These are phyloP conservation scores for Caretta caretta DNA, from an alignment of 2,113 vertebrate genomes.

Conservation along the genomic window DNA sequence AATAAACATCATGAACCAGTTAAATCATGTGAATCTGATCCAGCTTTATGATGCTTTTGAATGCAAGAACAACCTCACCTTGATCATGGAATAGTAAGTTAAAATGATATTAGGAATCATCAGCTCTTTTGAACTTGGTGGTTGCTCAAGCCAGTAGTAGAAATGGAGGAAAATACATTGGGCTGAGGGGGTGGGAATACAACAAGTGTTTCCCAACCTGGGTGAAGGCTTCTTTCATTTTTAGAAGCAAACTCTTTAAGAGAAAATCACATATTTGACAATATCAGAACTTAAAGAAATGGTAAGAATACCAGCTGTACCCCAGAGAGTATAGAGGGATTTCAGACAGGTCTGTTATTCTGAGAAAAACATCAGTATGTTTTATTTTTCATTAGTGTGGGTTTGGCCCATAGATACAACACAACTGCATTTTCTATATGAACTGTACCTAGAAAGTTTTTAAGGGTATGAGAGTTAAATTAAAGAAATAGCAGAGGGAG, in stretches of 20 bases:
- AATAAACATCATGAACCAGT: slow-evolving; percentile 91
- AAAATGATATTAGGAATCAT: neutral
- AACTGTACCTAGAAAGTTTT: neutral
- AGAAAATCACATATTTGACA: neutral
- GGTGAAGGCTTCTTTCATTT: neutral
- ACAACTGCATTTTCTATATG: neutral
- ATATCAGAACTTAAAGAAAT: neutral
- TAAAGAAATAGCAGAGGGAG: neutral
- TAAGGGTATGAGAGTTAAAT: neutral
- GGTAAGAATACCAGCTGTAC: neutral
- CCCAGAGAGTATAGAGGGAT: neutral
- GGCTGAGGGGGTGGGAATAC: neutral
- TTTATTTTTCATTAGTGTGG: neutral
- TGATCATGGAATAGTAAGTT: slow-evolving; percentile 93
- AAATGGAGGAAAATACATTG: neutral
- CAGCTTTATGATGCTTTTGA: slow-evolving; percentile 94
- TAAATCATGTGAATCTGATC: slow-evolving; percentile 89
- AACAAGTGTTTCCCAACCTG: neutral
- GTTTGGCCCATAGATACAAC: neutral
- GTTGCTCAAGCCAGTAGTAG: neutral
- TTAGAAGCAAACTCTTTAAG: neutral
- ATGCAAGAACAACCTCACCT: slow-evolving; percentile 84
- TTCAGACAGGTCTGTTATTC: neutral
- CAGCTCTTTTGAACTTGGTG: neutral
- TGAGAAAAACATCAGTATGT: neutral